These are phyloP conservation scores for Passer montanus DNA, from an alignment of 2,113 vertebrate species.

Conservation along the genomic window DNA sequence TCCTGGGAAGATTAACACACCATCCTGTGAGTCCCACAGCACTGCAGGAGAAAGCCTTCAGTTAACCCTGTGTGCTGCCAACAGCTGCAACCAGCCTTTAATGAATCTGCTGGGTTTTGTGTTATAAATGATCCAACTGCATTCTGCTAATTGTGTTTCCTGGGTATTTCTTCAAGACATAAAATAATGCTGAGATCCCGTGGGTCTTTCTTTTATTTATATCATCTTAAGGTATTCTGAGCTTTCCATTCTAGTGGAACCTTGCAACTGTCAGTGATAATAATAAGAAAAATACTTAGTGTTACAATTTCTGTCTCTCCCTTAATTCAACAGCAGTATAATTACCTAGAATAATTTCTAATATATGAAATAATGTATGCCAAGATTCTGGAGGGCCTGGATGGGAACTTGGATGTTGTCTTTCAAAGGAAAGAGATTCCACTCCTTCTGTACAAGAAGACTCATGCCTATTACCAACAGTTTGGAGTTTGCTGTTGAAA, in stretches of 20 bases:
- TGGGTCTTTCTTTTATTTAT: background rate
- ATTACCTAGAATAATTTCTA: background rate
- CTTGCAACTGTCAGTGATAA: background rate
- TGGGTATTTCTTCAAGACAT: background rate
- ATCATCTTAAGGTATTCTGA: background rate
- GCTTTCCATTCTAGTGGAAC: background rate
- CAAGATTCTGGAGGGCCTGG: background rate
- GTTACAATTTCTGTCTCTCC: background rate
- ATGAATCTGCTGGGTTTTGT: background rate
- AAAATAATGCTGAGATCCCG: background rate
- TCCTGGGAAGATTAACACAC: background rate
- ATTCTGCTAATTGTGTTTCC: background rate
- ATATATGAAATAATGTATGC: background rate
- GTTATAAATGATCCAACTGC: conserved; percentile 10
- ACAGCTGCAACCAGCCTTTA: background rate
- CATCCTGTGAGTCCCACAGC: background rate
- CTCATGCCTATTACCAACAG: background rate
- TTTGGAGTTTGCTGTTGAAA: conserved; percentile 1
- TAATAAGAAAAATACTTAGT: background rate
- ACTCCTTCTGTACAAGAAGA: background rate
- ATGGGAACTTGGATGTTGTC: background rate
- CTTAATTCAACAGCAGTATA: background rate
- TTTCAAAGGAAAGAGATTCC: background rate
- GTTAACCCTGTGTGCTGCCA: background rate
- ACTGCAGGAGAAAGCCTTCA: background rate